Conservation (phyloP, 2,888 invertebrate genomes). For the Cerastis rubricosa region DNA sequence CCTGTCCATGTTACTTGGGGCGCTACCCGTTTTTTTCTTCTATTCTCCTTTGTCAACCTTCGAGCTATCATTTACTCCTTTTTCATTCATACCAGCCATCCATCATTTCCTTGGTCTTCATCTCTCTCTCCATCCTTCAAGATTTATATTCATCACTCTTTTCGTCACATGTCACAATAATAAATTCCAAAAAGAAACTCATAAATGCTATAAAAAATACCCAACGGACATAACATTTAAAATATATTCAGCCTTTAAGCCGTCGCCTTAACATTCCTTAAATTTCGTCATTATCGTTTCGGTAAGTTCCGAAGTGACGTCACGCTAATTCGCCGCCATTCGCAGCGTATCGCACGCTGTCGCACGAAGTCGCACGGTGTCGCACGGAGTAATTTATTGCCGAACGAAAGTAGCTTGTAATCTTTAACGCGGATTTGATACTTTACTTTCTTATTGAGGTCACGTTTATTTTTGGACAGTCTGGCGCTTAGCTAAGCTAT, state of each 20-base stretch:
- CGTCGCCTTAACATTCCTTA: constrained; percentile 37
- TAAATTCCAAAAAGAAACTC: background rate
- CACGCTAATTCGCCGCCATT: constrained; percentile 59
- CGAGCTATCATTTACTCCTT: no score
- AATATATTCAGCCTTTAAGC: constrained; percentile 20
- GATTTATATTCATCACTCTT: no score
- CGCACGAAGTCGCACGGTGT: constrained; percentile 41
- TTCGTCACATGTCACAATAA: no score
- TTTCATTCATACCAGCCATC: no score
- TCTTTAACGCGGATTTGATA: constrained; percentile 65
- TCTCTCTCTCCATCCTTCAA: no score
- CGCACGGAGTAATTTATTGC: constrained; percentile 48
- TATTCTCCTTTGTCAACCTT: no score
- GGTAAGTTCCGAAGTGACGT: constrained; percentile 55
- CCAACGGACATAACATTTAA: constrained; percentile 14
- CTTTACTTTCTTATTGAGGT: constrained; percentile 57
- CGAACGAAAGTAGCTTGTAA: constrained; percentile 59
- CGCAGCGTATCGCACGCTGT: constrained; percentile 53
- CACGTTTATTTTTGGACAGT: constrained; percentile 42
- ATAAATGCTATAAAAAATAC: constrained; percentile 12
- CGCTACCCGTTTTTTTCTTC: no score
- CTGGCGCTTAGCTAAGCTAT: constrained; percentile 20
- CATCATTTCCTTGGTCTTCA: no score
- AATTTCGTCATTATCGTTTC: constrained; percentile 59
- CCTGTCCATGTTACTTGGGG: no score